phyloP scores from a whole-genome alignment of 64 coral and sea anemone genomes.

The Stichodactyla mertensii region DNA sequence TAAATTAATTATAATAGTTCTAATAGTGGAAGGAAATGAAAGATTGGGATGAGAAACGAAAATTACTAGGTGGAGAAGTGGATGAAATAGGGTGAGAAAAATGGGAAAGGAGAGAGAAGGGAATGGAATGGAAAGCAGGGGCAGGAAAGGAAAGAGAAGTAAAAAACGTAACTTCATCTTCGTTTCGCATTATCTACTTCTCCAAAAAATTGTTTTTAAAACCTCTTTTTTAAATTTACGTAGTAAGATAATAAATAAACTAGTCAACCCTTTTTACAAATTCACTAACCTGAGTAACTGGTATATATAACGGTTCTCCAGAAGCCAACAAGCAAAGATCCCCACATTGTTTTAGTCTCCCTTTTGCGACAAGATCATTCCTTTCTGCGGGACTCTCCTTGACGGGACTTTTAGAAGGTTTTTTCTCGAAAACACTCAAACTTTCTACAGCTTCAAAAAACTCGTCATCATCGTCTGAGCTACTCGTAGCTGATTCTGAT shows the following conservation, averaged over 20 bases:
- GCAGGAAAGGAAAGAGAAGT: neutral
- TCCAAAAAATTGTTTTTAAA: too few species aligned
- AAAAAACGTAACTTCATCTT: too few species aligned
- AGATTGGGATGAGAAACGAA: neutral
- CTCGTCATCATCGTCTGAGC: slow-evolving; percentile 81
- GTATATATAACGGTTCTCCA: slow-evolving; percentile 80
- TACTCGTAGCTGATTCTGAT: slow-evolving; percentile 36
- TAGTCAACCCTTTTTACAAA: neutral
- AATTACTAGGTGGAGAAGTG: too few species aligned
- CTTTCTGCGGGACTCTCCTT: neutral
- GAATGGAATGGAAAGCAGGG: neutral
- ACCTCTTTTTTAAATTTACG: too few species aligned
- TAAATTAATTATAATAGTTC: neutral
- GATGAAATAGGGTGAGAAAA: too few species aligned
- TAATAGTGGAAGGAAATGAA: neutral
- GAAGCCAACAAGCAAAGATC: slow-evolving; percentile 68
- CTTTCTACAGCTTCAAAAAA: slow-evolving; percentile 97
- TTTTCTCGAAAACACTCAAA: slow-evolving; percentile 39
- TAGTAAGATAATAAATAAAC: too few species aligned
- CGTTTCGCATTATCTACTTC: too few species aligned
- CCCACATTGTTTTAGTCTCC: slow-evolving; percentile 68
- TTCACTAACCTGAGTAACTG: slow-evolving; percentile 78
- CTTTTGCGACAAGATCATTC: slow-evolving; percentile 42
- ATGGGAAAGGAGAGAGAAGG: too few species aligned
- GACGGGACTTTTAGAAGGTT: slow-evolving; percentile 6